Conservation (phyloP, 1,140 invertebrate genomes). For the Galleria mellonella region DNA sequence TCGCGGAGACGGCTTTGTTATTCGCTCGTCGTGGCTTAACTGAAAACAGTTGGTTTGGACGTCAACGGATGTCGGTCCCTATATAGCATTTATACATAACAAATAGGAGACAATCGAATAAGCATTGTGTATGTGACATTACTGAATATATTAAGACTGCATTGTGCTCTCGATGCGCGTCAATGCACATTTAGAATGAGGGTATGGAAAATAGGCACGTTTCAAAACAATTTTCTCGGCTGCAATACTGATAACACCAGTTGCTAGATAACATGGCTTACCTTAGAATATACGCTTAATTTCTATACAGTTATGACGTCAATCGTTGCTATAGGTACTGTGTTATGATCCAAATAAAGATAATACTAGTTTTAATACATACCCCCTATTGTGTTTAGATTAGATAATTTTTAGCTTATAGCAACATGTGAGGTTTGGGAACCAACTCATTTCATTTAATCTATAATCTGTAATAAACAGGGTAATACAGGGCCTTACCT, state of each 20-base stretch:
- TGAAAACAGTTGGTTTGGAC: conserved; percentile 46
- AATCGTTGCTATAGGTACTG: no score
- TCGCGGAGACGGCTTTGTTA: conserved; percentile 28
- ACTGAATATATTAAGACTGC: conserved; percentile 19
- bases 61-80: conserved; percentile 44
- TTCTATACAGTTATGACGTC: no score
- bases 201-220: no score
- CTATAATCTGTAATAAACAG: no score
- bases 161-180: conserved; percentile 5
- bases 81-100: conserved; percentile 42
- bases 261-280: no score
- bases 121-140: conserved; percentile 28
- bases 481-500: no score
- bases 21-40: conserved; percentile 26
- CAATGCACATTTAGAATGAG: not conserved
- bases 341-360: no score
- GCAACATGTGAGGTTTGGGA: not conserved
- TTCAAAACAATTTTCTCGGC: no score
- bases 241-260: no score
- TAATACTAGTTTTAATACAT: no score
- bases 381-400: not conserved
- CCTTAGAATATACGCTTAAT: no score
- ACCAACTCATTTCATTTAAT: no score
- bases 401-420: not conserved
- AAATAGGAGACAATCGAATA: conserved; percentile 38